Evolutionary conservation across 2,113 vertebrate species (phyloP), one percentile per base, ranked within the genome.

Genomic region (Myiozetetes cayanensis): DNA sequence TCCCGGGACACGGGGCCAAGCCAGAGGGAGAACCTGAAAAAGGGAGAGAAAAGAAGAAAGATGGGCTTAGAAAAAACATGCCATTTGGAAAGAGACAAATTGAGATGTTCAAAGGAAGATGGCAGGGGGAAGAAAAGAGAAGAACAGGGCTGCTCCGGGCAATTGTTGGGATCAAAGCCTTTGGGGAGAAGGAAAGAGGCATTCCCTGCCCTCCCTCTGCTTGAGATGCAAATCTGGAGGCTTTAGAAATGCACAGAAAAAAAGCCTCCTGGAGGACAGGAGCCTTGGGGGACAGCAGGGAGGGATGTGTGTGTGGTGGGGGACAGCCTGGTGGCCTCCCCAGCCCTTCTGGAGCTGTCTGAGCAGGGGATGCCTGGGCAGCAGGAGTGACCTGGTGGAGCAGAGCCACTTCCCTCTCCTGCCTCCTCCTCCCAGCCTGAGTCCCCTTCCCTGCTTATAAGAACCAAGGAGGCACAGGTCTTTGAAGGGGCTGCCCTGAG

Each of bases 51-150:
- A 95, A 89, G 86, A 95, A 89, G 82, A 94, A 91, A 75, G 86
- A 94, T 94, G 82, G 65, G 73, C 66, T 94, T 89, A 84, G 81
- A 66, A 85, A 87, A 94, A 85, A 30, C 68, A 24, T 73, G 66
- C 87, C 79, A 49, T 63, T 94, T 71, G 55, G 77, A 91, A 81
- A 84, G 67, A 96, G 91, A 91, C 92, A 92, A 96, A 97, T 95
- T 92, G 85, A 97, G 97, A 96, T 81, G 92, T 96, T 96, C 95
- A 96, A 96, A 97, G 89, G 95, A 95, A 89, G 93, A 87, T 87
- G 95, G 80, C 79, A 89, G 76, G 59, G 67, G 18, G 79, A 87
- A 95, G 83, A 96, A 96, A 93, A 67, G 63, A 79, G 76, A 46
- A 87, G 80, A 93, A 75, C 72, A 13, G 9, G 87, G 73, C 79